These are phyloP conservation scores for Teleogryllus occipitalis DNA, from an alignment of 1,140 invertebrate species.

Conservation along the genomic window DNA sequence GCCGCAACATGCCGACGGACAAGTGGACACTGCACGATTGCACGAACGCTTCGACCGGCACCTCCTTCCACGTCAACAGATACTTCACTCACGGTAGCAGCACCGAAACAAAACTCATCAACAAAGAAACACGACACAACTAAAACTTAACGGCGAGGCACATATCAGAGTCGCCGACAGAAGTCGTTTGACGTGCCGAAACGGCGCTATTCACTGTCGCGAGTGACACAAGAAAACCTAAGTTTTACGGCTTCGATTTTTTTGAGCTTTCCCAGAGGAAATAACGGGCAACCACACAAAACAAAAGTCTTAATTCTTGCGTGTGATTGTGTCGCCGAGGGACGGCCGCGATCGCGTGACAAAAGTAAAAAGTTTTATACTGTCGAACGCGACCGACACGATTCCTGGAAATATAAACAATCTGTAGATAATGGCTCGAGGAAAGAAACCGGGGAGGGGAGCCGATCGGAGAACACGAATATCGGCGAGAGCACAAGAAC, in stretches of 20 bases:
- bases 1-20: too few species aligned
- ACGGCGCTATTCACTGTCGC: background rate
- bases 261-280: background rate
- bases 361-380: background rate
- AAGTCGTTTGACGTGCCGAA: too few species aligned
- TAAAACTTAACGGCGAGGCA: too few species aligned
- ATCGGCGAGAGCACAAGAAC: background rate
- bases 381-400: background rate
- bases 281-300: background rate
- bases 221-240: background rate
- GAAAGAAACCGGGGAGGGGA: background rate
- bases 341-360: background rate
- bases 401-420: conserved; percentile 2
- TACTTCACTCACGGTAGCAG: too few species aligned
- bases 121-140: too few species aligned
- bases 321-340: background rate
- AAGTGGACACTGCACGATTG: too few species aligned
- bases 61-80: too few species aligned
- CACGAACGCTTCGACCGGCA: too few species aligned
- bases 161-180: too few species aligned
- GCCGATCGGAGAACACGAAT: background rate
- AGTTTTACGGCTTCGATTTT: background rate
- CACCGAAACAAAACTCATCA: too few species aligned
- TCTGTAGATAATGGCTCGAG: background rate
- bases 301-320: background rate